Evolutionary conservation across 2,113 vertebrate genomes (phyloP).

Genomic region (Zosterops borbonicus): DNA sequence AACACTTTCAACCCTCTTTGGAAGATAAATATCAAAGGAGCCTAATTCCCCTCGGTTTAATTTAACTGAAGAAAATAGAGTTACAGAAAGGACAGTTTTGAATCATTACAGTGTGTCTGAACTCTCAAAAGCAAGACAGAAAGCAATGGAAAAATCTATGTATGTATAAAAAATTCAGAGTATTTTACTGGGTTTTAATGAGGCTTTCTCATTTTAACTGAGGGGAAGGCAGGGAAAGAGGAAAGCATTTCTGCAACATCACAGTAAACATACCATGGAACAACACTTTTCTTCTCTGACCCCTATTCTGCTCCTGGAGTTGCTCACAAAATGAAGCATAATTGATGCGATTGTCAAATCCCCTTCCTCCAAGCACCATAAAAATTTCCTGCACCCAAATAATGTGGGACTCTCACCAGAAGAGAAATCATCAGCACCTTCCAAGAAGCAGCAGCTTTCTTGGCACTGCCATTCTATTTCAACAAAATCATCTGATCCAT

Average conservation of each 20-base stretch:
- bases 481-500: not conserved
- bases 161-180: not conserved
- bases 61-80: constrained; percentile 18
- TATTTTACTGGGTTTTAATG: constrained; percentile 17
- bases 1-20: constrained; percentile 20
- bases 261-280: not conserved
- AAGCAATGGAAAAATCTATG: not conserved
- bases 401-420: not conserved
- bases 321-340: not conserved
- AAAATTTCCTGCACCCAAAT: not conserved
- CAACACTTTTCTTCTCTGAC: not conserved
- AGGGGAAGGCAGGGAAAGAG: not conserved
- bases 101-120: not conserved
- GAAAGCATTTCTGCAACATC: not conserved
- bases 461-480: not conserved
- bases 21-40: constrained; percentile 25
- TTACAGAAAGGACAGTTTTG: constrained; percentile 25
- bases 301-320: not conserved
- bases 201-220: not conserved
- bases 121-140: not conserved
- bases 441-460: not conserved
- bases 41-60: constrained; percentile 28
- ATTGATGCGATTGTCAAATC: not conserved
- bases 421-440: not conserved
- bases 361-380: not conserved